These are phyloP conservation scores for Cervus canadensis DNA, from an alignment of 2,113 vertebrate species.

Conservation along the genomic window DNA sequence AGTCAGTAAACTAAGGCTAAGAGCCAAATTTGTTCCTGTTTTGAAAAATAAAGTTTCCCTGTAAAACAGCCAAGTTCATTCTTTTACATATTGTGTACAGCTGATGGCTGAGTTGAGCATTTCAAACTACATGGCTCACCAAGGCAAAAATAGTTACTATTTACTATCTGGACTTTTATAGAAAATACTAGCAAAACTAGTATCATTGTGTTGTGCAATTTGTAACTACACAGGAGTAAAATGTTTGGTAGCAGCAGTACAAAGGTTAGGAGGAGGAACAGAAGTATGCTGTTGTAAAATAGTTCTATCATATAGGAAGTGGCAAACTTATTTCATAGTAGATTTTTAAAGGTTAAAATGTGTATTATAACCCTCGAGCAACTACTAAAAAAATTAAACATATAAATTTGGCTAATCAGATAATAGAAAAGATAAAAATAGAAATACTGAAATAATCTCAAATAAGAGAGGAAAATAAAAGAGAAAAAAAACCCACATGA, in stretches of 20 bases:
- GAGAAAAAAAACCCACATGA: not conserved
- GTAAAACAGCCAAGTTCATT: not conserved
- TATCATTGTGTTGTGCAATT: not conserved
- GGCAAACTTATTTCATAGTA: not conserved
- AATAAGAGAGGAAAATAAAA: not conserved
- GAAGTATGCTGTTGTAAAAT: not conserved
- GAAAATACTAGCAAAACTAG: not conserved
- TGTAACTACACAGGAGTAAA: not conserved
- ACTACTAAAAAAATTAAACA: not conserved
- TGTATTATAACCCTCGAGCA: not conserved
- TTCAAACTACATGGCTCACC: not conserved
- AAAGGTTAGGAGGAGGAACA: not conserved
- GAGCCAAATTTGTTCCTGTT: not conserved
- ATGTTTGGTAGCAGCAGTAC: not conserved
- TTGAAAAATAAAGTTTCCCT: not conserved
- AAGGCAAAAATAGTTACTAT: not conserved
- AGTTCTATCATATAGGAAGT: not conserved
- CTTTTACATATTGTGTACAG: not conserved
- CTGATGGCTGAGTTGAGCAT: not conserved
- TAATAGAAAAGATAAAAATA: not conserved
- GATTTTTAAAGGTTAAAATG: not conserved
- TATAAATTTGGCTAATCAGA: not conserved
- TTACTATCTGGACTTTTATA: not conserved
- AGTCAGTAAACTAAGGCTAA: not conserved
- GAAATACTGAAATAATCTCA: not conserved